These are phyloP conservation scores for Okapia johnstoni DNA, from an alignment of 2,113 vertebrate genomes.

Conservation along the genomic window DNA sequence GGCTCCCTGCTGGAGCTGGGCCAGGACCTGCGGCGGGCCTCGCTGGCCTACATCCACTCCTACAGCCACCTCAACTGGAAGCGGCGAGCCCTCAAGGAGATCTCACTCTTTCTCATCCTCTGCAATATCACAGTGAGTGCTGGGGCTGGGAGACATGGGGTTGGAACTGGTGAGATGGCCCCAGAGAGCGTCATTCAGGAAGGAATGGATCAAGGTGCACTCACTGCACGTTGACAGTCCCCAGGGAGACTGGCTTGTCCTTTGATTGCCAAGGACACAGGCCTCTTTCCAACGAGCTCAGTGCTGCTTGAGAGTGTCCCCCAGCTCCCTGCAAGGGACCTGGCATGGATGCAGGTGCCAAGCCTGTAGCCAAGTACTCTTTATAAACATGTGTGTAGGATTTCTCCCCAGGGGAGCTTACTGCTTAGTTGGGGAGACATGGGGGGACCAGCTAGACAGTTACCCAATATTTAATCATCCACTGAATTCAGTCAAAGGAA, in stretches of 20 bases:
- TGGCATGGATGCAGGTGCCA: not conserved
- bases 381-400: not conserved
- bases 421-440: not conserved
- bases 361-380: not conserved
- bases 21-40: slow-evolving; percentile 71
- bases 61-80: slow-evolving; percentile 80
- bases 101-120: slow-evolving; percentile 89
- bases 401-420: not conserved
- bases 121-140: slow-evolving; percentile 90
- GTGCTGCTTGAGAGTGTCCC: not conserved
- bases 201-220: not conserved
- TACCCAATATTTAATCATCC: not conserved
- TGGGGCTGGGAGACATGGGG: fast-evolving
- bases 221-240: fast-evolving
- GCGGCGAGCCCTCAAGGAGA: slow-evolving; percentile 84
- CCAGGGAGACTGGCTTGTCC: fast-evolving
- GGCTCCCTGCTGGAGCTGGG: slow-evolving; percentile 72
- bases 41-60: slow-evolving; percentile 73
- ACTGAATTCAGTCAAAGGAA: not conserved
- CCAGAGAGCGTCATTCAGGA: not conserved
- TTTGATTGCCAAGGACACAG: not conserved
- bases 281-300: not conserved
- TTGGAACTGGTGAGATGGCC: not conserved
- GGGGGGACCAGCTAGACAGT: not conserved
- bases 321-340: not conserved